These are phyloP conservation scores for Macaria notata DNA, from an alignment of 2,888 invertebrate species.

Conservation along the genomic window DNA sequence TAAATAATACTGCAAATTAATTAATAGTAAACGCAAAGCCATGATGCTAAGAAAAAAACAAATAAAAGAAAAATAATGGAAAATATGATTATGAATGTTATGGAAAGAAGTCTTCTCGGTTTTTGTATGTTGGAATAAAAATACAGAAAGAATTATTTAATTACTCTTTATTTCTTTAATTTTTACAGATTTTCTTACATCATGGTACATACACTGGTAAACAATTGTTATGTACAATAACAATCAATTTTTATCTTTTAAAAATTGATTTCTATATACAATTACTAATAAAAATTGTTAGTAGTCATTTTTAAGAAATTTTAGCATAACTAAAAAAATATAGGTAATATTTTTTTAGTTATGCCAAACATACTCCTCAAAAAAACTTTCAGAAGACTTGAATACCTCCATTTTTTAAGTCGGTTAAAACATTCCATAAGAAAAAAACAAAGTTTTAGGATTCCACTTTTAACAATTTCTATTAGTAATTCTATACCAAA, in stretches of 20 bases:
- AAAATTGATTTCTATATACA: no score
- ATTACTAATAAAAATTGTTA: no score
- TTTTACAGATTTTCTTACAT: slow-evolving; percentile 24
- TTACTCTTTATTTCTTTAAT: slow-evolving; percentile 33
- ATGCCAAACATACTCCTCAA: no score
- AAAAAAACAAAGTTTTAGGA: no score
- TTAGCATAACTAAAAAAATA: no score
- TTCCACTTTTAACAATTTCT: not conserved
- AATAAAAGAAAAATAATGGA: not conserved
- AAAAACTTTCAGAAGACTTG: no score
- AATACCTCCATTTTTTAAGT: no score
- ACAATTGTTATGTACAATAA: not conserved
- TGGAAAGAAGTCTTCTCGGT: no score
- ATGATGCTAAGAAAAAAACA: slow-evolving; percentile 9
- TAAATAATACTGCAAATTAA: slow-evolving; percentile 17
- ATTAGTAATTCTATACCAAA: not conserved
- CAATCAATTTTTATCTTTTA: no score
- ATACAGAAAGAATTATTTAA: not conserved
- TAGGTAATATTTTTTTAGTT: no score
- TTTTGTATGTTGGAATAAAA: no score
- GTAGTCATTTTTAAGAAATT: slow-evolving; percentile 1
- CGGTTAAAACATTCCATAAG: no score
- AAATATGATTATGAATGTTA: not conserved
- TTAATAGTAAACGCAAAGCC: slow-evolving; percentile 2
- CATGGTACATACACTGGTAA: slow-evolving; percentile 11